These are phyloP conservation scores for Pseudorasbora parva DNA, from an alignment of 2,113 vertebrate species.

Conservation along the genomic window DNA sequence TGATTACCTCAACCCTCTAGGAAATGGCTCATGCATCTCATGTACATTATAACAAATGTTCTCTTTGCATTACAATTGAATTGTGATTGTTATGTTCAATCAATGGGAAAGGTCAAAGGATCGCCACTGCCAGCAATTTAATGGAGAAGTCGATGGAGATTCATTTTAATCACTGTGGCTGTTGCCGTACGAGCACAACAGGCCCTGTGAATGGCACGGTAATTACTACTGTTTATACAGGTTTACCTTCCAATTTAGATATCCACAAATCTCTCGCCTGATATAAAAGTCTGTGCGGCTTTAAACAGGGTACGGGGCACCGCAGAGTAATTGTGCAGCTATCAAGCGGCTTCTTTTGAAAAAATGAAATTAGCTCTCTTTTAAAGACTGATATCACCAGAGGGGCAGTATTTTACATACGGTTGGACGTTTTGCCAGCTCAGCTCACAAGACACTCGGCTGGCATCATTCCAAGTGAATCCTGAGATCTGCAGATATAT, in stretches of 20 bases:
- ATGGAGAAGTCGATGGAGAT: constrained; percentile 99
- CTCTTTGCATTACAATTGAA: constrained; percentile 99
- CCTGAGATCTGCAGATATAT: constrained; percentile 45
- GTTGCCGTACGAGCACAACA: constrained; percentile 96
- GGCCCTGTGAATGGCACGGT: constrained; percentile 92
- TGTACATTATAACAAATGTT: constrained; percentile 99
- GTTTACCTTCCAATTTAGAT: constrained; percentile 95
- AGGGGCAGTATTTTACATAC: constrained; percentile 64
- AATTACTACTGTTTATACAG: constrained; percentile 98
- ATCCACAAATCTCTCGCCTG: constrained; percentile 93
- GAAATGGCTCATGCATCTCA: constrained; percentile 98
- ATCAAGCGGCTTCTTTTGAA: constrained; percentile 62
- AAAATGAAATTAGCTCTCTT: constrained; percentile 63
- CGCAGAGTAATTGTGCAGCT: constrained; percentile 65
- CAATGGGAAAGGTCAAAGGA: constrained; percentile 99
- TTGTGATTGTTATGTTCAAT: constrained; percentile 99
- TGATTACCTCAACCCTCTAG: constrained; percentile 94
- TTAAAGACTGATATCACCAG: constrained; percentile 63
- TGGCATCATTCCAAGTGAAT: constrained; percentile 23
- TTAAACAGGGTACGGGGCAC: constrained; percentile 67
- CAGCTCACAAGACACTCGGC: constrained; percentile 34
- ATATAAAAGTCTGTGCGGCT: constrained; percentile 62
- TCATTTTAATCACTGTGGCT: constrained; percentile 99
- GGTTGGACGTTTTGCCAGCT: constrained; percentile 45
- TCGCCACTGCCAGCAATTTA: constrained; percentile 99